A percentile compares a stretch with the other conserved stretches of the same genome.
Evolutionary conservation across 2,888 invertebrate genomes (phyloP).

Genomic region (Alsophila aescularia): DNA sequence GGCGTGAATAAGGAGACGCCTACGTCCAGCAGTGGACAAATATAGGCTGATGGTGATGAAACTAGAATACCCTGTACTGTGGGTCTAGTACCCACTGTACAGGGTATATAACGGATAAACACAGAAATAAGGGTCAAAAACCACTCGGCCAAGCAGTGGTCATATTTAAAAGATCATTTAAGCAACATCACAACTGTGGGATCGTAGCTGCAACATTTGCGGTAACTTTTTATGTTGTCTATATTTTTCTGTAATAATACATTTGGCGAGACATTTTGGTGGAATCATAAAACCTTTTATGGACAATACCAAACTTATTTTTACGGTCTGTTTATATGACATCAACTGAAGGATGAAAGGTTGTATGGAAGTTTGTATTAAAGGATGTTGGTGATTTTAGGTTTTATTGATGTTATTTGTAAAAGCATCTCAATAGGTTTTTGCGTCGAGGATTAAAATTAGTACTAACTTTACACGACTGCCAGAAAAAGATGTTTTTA

Average conservation of each 20-base stretch:
- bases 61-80: too few species aligned
- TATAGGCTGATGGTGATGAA: too few species aligned
- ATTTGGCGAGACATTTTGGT: slow-evolving; percentile 51
- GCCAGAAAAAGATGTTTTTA: too few species aligned
- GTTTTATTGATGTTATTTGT: slow-evolving; percentile 15
- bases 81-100: too few species aligned
- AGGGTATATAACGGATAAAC: too few species aligned
- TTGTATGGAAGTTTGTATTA: slow-evolving; percentile 58
- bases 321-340: slow-evolving; percentile 76
- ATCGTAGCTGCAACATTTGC: neutral
- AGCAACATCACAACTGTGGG: too few species aligned
- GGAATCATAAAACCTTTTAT: slow-evolving; percentile 70
- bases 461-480: too few species aligned
- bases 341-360: slow-evolving; percentile 58
- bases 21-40: too few species aligned
- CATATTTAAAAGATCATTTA: too few species aligned
- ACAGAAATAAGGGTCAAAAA: too few species aligned
- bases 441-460: neutral
- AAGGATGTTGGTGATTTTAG: slow-evolving; percentile 46
- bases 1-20: too few species aligned
- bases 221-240: neutral
- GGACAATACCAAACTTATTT: slow-evolving; percentile 72
- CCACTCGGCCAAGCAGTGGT: too few species aligned
- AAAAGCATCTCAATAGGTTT: neutral
- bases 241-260: slow-evolving; percentile 8